phyloP scores from a whole-genome alignment of 2,113 vertebrate genomes.

The Microcebus murinus region DNA sequence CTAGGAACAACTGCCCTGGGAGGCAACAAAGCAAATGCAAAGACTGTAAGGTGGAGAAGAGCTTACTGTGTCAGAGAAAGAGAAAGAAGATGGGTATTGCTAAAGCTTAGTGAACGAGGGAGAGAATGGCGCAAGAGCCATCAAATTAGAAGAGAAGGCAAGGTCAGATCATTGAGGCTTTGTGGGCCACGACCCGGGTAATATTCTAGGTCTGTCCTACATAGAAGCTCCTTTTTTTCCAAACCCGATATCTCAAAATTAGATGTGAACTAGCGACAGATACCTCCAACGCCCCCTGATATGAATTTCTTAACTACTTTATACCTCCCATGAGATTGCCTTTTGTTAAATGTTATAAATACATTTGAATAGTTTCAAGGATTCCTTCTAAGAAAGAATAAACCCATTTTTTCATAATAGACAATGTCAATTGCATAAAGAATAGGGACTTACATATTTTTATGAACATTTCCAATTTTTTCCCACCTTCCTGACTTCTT shows the following conservation, averaged over 20 bases:
- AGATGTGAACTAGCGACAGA: not conserved
- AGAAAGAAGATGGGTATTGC: not conserved
- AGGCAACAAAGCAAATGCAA: not conserved
- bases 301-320: not conserved
- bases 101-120: not conserved
- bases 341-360: not conserved
- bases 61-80: not conserved
- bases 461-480: not conserved
- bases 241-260: not conserved
- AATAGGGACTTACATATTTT: not conserved
- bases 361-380: slow-evolving; percentile 16
- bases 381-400: slow-evolving; percentile 58
- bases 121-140: not conserved
- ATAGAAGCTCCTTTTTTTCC: not conserved
- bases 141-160: not conserved
- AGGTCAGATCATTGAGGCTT: not conserved
- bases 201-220: not conserved
- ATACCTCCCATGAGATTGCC: not conserved
- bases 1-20: not conserved
- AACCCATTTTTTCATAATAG: not conserved
- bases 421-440: not conserved
- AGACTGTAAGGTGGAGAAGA: not conserved
- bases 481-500: not conserved
- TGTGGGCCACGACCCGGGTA: not conserved
- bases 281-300: not conserved